These are phyloP conservation scores for Embidobia sp. DNA, from an alignment of 2,888 invertebrate species.

Conservation along the genomic window DNA sequence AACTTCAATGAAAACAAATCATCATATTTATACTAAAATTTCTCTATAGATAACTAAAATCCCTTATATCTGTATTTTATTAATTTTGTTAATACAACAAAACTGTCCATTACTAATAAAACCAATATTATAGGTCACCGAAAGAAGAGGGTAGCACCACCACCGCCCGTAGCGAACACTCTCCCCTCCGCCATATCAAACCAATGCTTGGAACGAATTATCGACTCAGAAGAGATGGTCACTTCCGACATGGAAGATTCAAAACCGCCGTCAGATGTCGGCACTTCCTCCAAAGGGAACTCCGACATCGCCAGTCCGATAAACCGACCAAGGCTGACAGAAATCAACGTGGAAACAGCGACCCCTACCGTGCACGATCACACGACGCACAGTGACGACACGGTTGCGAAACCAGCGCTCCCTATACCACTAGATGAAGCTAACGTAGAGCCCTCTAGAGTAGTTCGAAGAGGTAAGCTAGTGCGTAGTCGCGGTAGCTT, in stretches of 20 bases:
- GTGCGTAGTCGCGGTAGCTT: slow-evolving; percentile 69
- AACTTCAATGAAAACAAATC: no score
- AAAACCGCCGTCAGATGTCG: slow-evolving; percentile 78
- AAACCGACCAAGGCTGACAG: slow-evolving; percentile 47
- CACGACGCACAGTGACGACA: slow-evolving; percentile 32
- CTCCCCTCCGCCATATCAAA: slow-evolving; percentile 76
- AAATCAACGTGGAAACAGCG: not conserved
- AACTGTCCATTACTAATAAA: no score
- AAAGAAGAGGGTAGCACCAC: slow-evolving; percentile 85
- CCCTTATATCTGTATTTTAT: no score
- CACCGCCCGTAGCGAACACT: slow-evolving; percentile 78
- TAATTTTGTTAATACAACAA: no score
- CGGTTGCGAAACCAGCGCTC: slow-evolving; percentile 30
- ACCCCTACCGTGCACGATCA: slow-evolving; percentile 9
- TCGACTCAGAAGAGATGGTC: slow-evolving; percentile 78
- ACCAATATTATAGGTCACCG: slow-evolving; percentile 82
- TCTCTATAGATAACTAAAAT: no score
- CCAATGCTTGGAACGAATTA: slow-evolving; percentile 77
- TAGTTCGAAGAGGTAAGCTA: slow-evolving; percentile 79
- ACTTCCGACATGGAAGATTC: slow-evolving; percentile 79
- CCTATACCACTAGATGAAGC: slow-evolving; percentile 39
- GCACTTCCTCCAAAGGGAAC: slow-evolving; percentile 70
- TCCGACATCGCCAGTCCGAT: slow-evolving; percentile 72
- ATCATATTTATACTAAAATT: no score
- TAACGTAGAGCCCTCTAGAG: slow-evolving; percentile 73